Base-by-base conservation (phyloP, 2,888 invertebrate species). In the Tetanocera ferruginea region DNA sequence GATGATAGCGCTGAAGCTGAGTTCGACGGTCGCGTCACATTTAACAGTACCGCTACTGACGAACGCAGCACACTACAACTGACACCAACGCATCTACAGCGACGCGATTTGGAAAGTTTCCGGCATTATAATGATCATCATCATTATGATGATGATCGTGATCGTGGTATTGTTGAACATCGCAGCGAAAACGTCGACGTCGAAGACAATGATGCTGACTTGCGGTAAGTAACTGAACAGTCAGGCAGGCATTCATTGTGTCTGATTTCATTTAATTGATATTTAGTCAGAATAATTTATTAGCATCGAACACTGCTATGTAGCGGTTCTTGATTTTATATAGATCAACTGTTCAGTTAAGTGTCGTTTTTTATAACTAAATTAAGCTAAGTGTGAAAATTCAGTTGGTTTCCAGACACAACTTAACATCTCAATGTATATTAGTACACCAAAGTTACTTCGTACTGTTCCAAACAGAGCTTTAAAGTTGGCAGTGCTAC, bases 31-130 rank as follows among this genome's bases (percentile, higher is more conserved):
- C 82, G 81, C 83, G 86, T 80, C 83, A 84, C 79, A 78, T 81
- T 78, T 76, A 82, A 76, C 70, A 31, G 71, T 57, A 76, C 78
- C 60, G 28, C 76, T 77, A 37, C 79, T 57, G 73, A 66, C 51
- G 60, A 73, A 74, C 72, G 60, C 70, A 25, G 25, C 67, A 43
- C 49, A 17, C 73, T 62, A 28, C 72, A 72, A 17, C 34, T 75
- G 52, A 75, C 77, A 85, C 85, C 80, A 80, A 81, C 85, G 82
- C 85, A 81, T 78, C 77, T 80, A 62, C 76, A n/a, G 52, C 83
- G 83, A 83, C 87, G 85, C 83, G 87, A 86, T 87, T 87, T 88
- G 87, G 87, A 87, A 87, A 87, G 87, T 87, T 87, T 87, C 87
- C 88, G 87, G 87, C 87, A 86, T 86, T 83, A 86, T 83, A 83